Percentiles rank a stretch among this genome's conserved stretches.
These are phyloP conservation scores for Amblyjoppa fuscipennis DNA, from an alignment of 2,888 invertebrate species.

Conservation along the genomic window DNA sequence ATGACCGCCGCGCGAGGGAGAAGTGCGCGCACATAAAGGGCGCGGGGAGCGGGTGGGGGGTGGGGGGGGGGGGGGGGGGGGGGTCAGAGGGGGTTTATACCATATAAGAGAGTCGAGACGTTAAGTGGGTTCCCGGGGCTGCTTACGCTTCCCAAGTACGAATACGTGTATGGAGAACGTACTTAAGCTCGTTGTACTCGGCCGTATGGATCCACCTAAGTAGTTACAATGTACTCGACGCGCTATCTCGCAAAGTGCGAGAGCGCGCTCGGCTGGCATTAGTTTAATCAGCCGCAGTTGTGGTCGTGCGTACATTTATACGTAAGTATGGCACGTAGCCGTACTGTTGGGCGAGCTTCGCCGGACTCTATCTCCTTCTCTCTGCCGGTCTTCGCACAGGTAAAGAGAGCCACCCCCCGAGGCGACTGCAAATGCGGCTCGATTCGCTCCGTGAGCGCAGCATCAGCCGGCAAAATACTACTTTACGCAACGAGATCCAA, in stretches of 20 bases:
- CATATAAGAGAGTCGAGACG: constrained; percentile 66
- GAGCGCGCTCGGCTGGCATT: constrained; percentile 62
- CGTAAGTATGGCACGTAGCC: constrained; percentile 13
- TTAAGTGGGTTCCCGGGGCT: constrained; percentile 68
- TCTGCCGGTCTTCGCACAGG: constrained; percentile 32
- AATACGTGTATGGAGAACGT: constrained; percentile 47
- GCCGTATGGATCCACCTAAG: constrained; percentile 36
- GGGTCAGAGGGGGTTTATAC: constrained; percentile 28
- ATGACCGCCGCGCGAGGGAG: constrained; percentile 42
- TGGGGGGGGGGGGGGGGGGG: constrained; percentile 20
- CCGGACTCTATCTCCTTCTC: constrained; percentile 1
- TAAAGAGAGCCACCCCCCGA: constrained; percentile 40
- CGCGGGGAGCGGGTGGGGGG: constrained; percentile 15
- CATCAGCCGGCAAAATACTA: background rate
- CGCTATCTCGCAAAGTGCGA: constrained; percentile 65
- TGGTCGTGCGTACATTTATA: constrained; percentile 49
- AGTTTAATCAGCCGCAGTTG: constrained; percentile 72
- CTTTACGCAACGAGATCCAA: background rate
- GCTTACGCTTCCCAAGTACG: constrained; percentile 55
- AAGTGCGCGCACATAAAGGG: constrained; percentile 57
- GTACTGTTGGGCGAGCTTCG: constrained; percentile 6
- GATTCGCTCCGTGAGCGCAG: constrained; percentile 13
- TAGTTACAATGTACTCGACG: constrained; percentile 64
- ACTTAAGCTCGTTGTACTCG: constrained; percentile 32
- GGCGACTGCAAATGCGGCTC: constrained; percentile 34